Evolutionary conservation across 2,113 vertebrate species (phyloP), one percentile per base, ranked within the genome.

Genomic region (Catagonus wagneri): DNA sequence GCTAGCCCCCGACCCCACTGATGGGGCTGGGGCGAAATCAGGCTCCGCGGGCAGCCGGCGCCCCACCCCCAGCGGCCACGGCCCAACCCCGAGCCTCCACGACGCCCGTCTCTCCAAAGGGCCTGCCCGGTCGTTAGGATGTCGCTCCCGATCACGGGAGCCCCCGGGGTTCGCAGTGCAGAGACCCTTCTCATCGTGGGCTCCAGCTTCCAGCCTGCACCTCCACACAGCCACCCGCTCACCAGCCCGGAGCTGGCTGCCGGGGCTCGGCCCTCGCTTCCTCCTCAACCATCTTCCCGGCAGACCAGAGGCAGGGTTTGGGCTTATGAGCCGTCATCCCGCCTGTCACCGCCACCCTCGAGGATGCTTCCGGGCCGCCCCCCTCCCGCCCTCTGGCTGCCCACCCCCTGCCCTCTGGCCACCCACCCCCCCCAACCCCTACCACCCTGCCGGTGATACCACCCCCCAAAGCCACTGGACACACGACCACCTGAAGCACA

Each of bases 351-450:
- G 4, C 68, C 66, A 1, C 4, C 68, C 27, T 25, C 54, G 2
- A 7, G 54, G 1, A 7, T 6, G 58, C 58, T 27, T 7, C 58
- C 58, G 2, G 20, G 6, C 27, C 0, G 14, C 13, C 69, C 36
- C 1, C 56, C 12, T 23, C 83, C 4, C 83, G 6, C 14, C 32
- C 0, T 25, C 29, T 23, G 16, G 3, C 22, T 2, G 23, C 1
- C 1, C 29, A 4, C 14, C 16, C 83, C 83, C 4, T 65, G 6
- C 14, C 32, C 0, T 25, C 29, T 23, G 16, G 3, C 22, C 1
- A 16, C 1, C 1, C 29, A 4, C 14, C 16, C 83, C n/a, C 39
- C 13, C 8, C 29, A 34, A 17, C 71, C 86, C 2, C 27, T 39
- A 3, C 36, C 29, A 1, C 34, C 80, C 23, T 2, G 23, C 60